Base-by-base conservation (phyloP, 2,888 invertebrate genomes). In the Pristionchus arcanus region DNA sequence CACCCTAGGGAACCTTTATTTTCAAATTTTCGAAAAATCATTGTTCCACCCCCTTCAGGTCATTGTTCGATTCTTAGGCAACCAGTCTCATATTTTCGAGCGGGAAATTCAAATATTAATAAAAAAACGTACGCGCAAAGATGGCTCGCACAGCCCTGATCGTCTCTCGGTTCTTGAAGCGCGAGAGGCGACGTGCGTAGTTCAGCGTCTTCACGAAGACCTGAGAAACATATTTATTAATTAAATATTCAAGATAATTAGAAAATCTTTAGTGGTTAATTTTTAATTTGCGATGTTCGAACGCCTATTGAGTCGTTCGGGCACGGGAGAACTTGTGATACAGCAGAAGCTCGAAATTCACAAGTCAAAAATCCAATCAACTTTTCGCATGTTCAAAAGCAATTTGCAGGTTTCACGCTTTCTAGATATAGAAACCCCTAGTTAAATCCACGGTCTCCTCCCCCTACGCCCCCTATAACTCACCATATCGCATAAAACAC, bases 101-200 rank as follows among this genome's bases (percentile, higher is more conserved):
- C 15, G 25, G 31, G 4, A 2, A 25, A 28, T 68, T 31, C 13
- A 68, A 25, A n/a, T 25, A 5, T 68, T 7, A 68, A 68, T 68
- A 13, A 68, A n/a, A n/a, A n/a, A 53, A 84, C 84, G n/a, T 21
- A 84, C 89, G 91, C 31, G 91, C 90, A 87, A 93, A 93, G 77
- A 92, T 91, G 2, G 97, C 98, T 96, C 99, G 96, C 9, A 99
- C 98, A 53, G 98, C 97, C 89, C 98, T 97, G 92, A 99, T 99
- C 11, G 98, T 98, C 96, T 99, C 99, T 95, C 98, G 97, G 95
- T 99, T 99, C 96, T 98, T 98, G 96, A 99, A 98, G 95, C 98
- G 98, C 91, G 98, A 97, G 95, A 99, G 98, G 95, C 98, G 97
- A 94, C 98, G 97, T 13, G 98, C 98, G 95, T 99, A 99, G 81